Percentiles rank a stretch among this genome's conserved stretches.
phyloP scores from a whole-genome alignment of 2,113 vertebrate genomes.

The Phyllopteryx taeniolatus region DNA sequence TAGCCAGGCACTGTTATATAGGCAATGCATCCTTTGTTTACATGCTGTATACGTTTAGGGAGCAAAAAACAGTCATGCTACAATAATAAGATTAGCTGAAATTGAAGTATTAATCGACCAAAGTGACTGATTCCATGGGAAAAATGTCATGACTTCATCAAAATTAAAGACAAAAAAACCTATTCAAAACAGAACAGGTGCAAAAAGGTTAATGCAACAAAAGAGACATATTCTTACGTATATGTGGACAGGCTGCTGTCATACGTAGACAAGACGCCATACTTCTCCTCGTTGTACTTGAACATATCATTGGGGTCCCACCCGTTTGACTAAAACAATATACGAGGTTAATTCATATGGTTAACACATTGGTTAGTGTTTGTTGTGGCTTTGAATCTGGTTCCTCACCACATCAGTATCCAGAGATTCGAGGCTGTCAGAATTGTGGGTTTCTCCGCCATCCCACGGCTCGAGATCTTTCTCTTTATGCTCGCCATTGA shows the following conservation, averaged over 20 bases:
- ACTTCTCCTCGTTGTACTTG: slow-evolving; percentile 98
- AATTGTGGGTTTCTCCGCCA: slow-evolving; percentile 82
- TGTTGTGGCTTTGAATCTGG: not conserved
- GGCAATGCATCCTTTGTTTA: no score
- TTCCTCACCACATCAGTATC: slow-evolving; percentile 88
- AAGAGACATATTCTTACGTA: slow-evolving; percentile 78
- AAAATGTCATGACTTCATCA: not conserved
- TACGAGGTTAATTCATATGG: not conserved
- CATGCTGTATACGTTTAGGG: no score
- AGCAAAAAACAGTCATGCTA: no score
- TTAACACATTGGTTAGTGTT: not conserved
- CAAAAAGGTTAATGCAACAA: not conserved
- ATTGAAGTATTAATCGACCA: not conserved
- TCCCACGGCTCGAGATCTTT: slow-evolving; percentile 99
- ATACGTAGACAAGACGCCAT: slow-evolving; percentile 95
- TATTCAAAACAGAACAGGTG: not conserved
- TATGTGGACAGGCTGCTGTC: slow-evolving; percentile 98
- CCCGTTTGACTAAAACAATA: slow-evolving; percentile 85
- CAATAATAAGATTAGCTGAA: not conserved
- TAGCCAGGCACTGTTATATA: no score
- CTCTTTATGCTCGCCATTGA: slow-evolving; percentile 97
- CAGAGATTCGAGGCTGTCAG: slow-evolving; percentile 88
- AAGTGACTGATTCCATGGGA: not conserved
- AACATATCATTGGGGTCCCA: slow-evolving; percentile 99
- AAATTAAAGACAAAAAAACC: not conserved